A percentile compares a stretch with the other conserved stretches of the same genome.
Evolutionary conservation across 2,113 vertebrate species (phyloP).

Genomic region (Corythoichthys intestinalis): DNA sequence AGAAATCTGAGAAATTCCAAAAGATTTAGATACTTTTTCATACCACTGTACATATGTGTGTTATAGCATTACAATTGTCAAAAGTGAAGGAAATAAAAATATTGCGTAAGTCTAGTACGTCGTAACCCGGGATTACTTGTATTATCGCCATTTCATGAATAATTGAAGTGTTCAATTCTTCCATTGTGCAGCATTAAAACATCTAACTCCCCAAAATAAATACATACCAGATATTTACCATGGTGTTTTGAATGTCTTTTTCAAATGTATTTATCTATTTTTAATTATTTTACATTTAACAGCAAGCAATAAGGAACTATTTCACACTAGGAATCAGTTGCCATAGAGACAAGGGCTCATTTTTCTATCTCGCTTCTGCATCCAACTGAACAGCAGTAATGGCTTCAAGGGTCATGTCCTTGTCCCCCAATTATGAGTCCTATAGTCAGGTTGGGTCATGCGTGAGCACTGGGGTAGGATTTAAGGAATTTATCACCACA

Average conservation of each 20-base stretch:
- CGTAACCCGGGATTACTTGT: too few relatives aligned
- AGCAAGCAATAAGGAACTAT: background rate
- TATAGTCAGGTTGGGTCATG: background rate
- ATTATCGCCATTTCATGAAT: too few relatives aligned
- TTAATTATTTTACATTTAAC: background rate
- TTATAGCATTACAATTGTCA: too few relatives aligned
- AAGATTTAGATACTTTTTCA: too few relatives aligned
- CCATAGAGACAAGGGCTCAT: background rate
- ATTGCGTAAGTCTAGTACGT: too few relatives aligned
- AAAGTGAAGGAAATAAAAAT: too few relatives aligned
- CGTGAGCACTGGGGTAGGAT: background rate
- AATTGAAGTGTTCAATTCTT: too few relatives aligned
- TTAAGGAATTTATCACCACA: background rate
- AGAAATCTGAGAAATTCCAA: too few relatives aligned
- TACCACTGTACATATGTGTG: too few relatives aligned
- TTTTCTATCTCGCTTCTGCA: background rate
- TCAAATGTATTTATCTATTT: too few relatives aligned
- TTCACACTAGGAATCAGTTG: background rate
- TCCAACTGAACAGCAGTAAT: slow-evolving; percentile 1
- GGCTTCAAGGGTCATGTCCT: slow-evolving; percentile 4
- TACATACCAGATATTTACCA: background rate
- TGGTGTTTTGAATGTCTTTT: background rate
- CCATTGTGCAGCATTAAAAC: too few relatives aligned
- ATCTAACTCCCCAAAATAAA: background rate
- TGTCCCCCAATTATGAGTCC: background rate